Conservation (phyloP, 2,113 vertebrate genomes). For the Macroglossus sobrinus region DNA sequence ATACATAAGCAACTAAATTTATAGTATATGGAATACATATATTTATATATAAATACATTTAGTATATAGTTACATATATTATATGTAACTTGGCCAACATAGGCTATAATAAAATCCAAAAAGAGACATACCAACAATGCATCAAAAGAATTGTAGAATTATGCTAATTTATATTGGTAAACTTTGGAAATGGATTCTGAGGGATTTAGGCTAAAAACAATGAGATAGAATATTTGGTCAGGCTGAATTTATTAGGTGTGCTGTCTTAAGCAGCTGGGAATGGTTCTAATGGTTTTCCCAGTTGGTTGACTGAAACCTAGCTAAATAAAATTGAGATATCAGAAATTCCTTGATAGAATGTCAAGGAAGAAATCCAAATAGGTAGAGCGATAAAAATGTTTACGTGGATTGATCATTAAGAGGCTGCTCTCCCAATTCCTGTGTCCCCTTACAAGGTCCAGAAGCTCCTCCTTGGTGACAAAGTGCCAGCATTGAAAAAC, state of each 20-base stretch:
- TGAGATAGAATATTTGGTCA: not conserved
- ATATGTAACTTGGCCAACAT: not conserved
- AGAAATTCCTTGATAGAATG: not conserved
- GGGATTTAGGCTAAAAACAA: not conserved
- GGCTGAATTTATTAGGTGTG: not conserved
- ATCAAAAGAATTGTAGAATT: constrained; percentile 3
- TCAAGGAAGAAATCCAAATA: not conserved
- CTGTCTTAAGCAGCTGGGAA: not conserved
- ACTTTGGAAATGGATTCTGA: not conserved
- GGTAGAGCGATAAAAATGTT: not conserved
- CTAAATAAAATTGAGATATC: not conserved
- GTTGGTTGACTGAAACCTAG: not conserved
- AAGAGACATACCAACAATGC: not conserved
- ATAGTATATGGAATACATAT: not conserved
- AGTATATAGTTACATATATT: not conserved
- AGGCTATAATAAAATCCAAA: not conserved
- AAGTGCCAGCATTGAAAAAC: not conserved
- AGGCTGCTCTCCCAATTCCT: not conserved
- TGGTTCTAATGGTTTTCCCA: not conserved
- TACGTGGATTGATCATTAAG: not conserved
- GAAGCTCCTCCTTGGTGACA: not conserved
- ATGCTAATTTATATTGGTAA: not conserved
- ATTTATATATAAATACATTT: not conserved
- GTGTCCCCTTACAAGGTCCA: not conserved
- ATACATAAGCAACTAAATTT: not conserved